Conservation (phyloP, 1,140 invertebrate species). For the Lamellibrachia luymesi region DNA sequence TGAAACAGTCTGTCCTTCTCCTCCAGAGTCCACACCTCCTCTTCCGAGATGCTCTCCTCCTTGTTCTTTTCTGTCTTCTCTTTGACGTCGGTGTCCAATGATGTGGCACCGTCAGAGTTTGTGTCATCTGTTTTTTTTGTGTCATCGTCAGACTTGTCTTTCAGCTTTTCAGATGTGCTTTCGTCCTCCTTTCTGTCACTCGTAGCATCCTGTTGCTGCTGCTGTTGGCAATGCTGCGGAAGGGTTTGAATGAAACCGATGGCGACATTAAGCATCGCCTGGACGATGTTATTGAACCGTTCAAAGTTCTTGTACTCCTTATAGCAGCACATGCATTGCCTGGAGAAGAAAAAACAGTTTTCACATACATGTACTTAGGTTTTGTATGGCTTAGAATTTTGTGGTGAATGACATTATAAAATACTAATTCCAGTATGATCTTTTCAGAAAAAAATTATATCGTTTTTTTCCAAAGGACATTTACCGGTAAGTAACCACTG, state of each 20-base stretch:
- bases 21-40: slow-evolving; percentile 66
- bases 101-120: slow-evolving; percentile 14
- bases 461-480: slow-evolving; percentile 17
- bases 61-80: slow-evolving; percentile 42
- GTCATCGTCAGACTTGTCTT: slow-evolving; percentile 20
- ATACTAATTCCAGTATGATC: slow-evolving; percentile 17
- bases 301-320: slow-evolving; percentile 87
- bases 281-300: slow-evolving; percentile 79
- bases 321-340: slow-evolving; percentile 90
- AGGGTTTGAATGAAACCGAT: slow-evolving; percentile 53
- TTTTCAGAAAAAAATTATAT: slow-evolving; percentile 16
- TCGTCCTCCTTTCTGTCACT: slow-evolving; percentile 25
- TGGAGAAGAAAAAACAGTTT: slow-evolving; percentile 32
- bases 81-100: slow-evolving; percentile 29
- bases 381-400: not conserved
- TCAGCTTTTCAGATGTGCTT: slow-evolving; percentile 23
- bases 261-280: slow-evolving; percentile 68
- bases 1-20: slow-evolving; percentile 77
- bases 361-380: not conserved
- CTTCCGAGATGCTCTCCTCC: slow-evolving; percentile 33
- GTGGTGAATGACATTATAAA: not conserved
- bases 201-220: not conserved
- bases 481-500: slow-evolving; percentile 10
- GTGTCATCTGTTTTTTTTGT: slow-evolving; percentile 15
- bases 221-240: slow-evolving; percentile 36